These are phyloP conservation scores for Andrena haemorrhoa DNA, from an alignment of 2,888 invertebrate genomes.

Conservation along the genomic window DNA sequence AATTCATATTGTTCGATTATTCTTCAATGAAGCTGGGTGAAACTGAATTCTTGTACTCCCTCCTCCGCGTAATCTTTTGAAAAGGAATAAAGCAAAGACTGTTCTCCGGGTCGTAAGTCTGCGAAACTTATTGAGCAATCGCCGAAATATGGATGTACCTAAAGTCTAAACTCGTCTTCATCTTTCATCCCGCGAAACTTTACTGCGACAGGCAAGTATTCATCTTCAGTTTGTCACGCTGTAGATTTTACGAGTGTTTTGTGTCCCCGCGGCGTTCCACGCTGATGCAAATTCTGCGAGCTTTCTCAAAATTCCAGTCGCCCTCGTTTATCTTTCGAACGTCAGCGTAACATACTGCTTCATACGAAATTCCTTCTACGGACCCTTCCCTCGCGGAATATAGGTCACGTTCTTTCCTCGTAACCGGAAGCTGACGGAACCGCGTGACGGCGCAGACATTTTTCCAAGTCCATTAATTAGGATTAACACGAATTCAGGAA, in stretches of 20 bases:
- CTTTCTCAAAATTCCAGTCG: slow-evolving; percentile 51
- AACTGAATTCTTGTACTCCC: no score
- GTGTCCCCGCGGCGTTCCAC: slow-evolving; percentile 30
- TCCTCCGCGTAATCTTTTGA: no score
- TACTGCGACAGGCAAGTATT: slow-evolving; percentile 2
- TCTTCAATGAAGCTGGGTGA: no score
- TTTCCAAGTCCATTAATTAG: background rate
- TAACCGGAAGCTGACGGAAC: slow-evolving; percentile 10
- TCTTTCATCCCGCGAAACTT: slow-evolving; percentile 5
- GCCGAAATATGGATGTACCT: background rate
- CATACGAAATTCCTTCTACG: slow-evolving; percentile 35
- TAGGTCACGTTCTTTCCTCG: slow-evolving; percentile 42
- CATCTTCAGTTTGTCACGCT: slow-evolving; percentile 28
- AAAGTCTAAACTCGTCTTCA: slow-evolving; percentile 3
- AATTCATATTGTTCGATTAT: no score
- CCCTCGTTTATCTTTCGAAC: slow-evolving; percentile 44
- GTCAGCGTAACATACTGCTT: slow-evolving; percentile 40
- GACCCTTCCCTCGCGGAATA: slow-evolving; percentile 25
- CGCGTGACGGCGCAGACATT: background rate
- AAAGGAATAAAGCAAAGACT: no score
- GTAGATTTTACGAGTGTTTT: slow-evolving; percentile 32
- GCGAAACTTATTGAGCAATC: no score
- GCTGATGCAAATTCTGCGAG: slow-evolving; percentile 48
- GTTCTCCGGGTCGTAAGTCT: no score
- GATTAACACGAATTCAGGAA: background rate